Evolutionary conservation across 1,140 invertebrate genomes (phyloP).

Genomic region (Drosophila bipectinata): DNA sequence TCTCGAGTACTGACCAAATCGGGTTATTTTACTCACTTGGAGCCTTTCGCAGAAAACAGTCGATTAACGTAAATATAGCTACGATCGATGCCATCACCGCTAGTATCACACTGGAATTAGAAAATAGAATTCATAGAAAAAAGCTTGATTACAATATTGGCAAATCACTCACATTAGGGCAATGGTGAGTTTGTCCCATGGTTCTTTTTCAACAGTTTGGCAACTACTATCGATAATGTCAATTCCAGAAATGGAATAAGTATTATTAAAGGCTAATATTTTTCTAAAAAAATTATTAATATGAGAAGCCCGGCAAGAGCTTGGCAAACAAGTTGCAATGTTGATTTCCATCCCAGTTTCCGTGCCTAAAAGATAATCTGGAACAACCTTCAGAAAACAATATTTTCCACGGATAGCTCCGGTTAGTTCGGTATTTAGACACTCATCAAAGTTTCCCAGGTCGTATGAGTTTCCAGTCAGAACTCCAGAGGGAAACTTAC

Average conservation of each 20-base stretch:
- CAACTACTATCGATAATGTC: conserved; percentile 6
- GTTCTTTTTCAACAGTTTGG: conserved; percentile 2
- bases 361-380: background rate
- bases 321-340: conserved; percentile 7
- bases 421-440: conserved; percentile 23
- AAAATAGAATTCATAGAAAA: background rate
- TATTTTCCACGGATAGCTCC: conserved; percentile 41
- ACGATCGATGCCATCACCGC: conserved; percentile 17
- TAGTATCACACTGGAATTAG: conserved; percentile 27
- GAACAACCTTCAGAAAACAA: conserved; percentile 11
- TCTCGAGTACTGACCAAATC: background rate
- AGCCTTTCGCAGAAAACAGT: conserved; percentile 37
- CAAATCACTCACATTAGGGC: conserved; percentile 30
- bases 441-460: conserved; percentile 65
- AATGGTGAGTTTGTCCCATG: conserved; percentile 35
- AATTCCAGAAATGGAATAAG: background rate
- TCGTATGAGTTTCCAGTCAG: conserved; percentile 29
- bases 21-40: conserved; percentile 17
- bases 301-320: conserved; percentile 20
- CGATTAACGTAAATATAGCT: conserved; percentile 27
- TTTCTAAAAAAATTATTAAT: conserved; percentile 2
- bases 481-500: conserved; percentile 19
- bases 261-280: background rate
- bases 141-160: background rate
- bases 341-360: background rate